Base-by-base conservation (phyloP, 1,140 invertebrate genomes). In the Platyscapa corneri region DNA sequence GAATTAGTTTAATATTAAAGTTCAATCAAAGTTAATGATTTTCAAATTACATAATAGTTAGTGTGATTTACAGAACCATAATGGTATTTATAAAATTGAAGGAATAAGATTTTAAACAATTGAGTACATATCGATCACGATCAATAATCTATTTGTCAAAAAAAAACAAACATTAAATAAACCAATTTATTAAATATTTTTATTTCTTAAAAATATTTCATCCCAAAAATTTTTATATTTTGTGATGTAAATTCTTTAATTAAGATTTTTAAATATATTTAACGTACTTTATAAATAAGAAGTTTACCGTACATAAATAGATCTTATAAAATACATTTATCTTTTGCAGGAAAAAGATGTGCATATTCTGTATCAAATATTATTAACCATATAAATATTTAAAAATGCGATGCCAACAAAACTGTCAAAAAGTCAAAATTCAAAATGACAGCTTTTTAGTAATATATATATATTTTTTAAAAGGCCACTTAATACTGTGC, bases 401-500 rank as follows among this genome's bases (percentile, higher is more conserved):
- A 88, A 89, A 89, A 87, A 88, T 81, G 79, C n/a, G 49, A 83
- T 60, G 3, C 39, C 23, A 37, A 76, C 16, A 86, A 82, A 65
- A n/a, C 1, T 27, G 60, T 86, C 27, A 82, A 39, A 82, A 32
- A 78, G 49, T 82, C 64, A 49, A 82, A 77, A 70, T 78, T 67
- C 14, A 14, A 42, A 60, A 46, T 60, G 30, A 78, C 12, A 65
- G 14, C 53, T 78, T 1, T 78, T 42, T 85, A 86, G 72, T 37
- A 83, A 60, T 72, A 87, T 78, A 78, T 77, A 82, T 81, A 67
- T 77, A 39, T 80, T 60, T 85, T 53, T 75, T 2, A 86, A 30
- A 88, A 90, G 89, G 82, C 85, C 85, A 90, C 85, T 90, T 90
- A 91, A 91, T 91, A 90, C 90, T 91, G 89, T 75, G 32, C 74